Conservation (phyloP, 2,797 vertebrate species). For the Amphiprion clarkii region DNA sequence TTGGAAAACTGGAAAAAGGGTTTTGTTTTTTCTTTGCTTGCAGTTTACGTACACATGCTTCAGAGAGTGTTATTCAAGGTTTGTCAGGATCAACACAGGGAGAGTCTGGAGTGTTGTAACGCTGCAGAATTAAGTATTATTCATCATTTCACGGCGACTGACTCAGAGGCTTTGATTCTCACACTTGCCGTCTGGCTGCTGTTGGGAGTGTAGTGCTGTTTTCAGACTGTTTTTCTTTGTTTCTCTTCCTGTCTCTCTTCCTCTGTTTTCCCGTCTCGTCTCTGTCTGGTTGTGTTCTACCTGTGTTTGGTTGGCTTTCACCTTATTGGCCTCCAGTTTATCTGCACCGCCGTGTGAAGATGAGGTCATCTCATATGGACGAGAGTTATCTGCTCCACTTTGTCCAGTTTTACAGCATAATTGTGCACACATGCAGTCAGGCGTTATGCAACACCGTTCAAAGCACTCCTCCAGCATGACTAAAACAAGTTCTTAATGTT, state of each 20-base stretch:
- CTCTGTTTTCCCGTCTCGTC: background rate
- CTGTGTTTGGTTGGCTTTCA: slow-evolving; percentile 19
- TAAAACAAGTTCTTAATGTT: background rate
- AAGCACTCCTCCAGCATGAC: background rate
- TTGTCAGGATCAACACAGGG: slow-evolving; percentile 7
- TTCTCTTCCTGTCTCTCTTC: background rate
- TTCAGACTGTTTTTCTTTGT: slow-evolving; percentile 17
- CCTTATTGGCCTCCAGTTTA: slow-evolving; percentile 8
- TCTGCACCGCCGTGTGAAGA: slow-evolving; percentile 31
- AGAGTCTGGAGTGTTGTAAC: background rate
- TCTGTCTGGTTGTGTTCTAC: background rate
- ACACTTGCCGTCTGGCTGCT: slow-evolving; percentile 28
- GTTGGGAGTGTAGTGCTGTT: slow-evolving; percentile 12
- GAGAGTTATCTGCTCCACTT: slow-evolving; percentile 37
- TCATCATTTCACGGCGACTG: slow-evolving; percentile 23
- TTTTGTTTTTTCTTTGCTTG: slow-evolving; percentile 13
- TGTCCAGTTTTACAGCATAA: slow-evolving; percentile 14
- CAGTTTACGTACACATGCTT: no score
- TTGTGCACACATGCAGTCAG: slow-evolving; percentile 10
- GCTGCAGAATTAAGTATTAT: slow-evolving; percentile 32
- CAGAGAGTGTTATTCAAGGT: background rate
- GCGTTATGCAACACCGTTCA: slow-evolving; percentile 16
- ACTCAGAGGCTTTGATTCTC: slow-evolving; percentile 39
- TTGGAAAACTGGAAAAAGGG: slow-evolving; percentile 13
- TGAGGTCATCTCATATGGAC: slow-evolving; percentile 43